phyloP scores from a whole-genome alignment of 2,113 vertebrate genomes.

The Tricholaema leucomelas region DNA sequence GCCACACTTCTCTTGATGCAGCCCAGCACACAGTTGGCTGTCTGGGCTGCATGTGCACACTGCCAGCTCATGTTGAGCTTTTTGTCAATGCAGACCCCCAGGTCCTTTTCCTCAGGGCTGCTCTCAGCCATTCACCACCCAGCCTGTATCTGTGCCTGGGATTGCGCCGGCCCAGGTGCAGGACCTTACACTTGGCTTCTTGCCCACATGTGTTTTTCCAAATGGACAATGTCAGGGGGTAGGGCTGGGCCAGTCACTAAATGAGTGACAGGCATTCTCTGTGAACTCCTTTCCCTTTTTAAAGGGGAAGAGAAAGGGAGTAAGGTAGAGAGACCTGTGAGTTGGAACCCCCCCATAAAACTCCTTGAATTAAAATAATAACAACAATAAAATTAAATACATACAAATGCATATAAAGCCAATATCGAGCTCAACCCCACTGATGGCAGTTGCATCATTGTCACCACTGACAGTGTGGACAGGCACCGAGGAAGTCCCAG shows the following conservation, averaged over 20 bases:
- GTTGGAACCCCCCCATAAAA: not conserved
- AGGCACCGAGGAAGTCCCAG: not conserved
- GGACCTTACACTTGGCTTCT: too few relatives aligned
- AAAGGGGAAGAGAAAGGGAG: not conserved
- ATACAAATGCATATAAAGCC: not conserved
- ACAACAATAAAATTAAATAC: not conserved
- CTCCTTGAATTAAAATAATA: not conserved
- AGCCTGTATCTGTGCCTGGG: too few relatives aligned
- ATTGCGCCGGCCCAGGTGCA: too few relatives aligned
- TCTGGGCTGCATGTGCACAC: too few relatives aligned
- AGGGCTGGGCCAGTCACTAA: not conserved
- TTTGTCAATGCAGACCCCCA: too few relatives aligned
- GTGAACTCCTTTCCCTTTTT: not conserved
- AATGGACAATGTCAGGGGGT: not conserved
- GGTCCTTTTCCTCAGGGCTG: too few relatives aligned
- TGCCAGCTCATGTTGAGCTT: too few relatives aligned
- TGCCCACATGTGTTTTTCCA: not conserved
- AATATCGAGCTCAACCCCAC: not conserved
- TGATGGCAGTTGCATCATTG: not conserved
- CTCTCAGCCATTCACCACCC: too few relatives aligned
- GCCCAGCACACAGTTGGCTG: too few relatives aligned
- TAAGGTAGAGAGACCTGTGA: not conserved
- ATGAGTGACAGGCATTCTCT: not conserved
- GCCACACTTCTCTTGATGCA: too few relatives aligned
- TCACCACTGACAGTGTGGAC: not conserved